These are phyloP conservation scores for Drosophila rhopaloa DNA, from an alignment of 1,140 invertebrate species.

Conservation along the genomic window DNA sequence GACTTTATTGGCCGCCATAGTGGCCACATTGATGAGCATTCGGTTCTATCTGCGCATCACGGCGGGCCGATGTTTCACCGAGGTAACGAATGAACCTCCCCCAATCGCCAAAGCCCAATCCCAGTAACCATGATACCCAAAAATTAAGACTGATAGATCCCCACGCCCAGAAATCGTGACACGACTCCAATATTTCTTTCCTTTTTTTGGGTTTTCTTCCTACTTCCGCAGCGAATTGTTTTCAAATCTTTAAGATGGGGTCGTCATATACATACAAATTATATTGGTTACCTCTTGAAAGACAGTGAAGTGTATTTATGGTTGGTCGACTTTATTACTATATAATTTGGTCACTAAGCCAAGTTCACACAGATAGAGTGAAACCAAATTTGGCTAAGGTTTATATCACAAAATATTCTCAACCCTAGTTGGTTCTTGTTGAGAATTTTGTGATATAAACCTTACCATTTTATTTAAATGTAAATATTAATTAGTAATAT, in stretches of 20 bases:
- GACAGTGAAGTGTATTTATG: not conserved
- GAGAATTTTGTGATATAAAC: too few relatives aligned
- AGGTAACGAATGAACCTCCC: conserved; percentile 60
- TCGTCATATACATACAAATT: not conserved
- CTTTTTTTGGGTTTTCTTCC: conserved; percentile 1
- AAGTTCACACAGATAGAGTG: not conserved
- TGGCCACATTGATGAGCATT: conserved; percentile 77
- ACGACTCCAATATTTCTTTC: conserved; percentile 27
- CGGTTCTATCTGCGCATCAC: conserved; percentile 83
- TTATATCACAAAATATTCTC: too few relatives aligned
- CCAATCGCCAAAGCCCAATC: conserved; percentile 3
- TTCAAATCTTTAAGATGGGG: not conserved
- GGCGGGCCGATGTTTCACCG: conserved; percentile 78
- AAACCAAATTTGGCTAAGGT: too few relatives aligned
- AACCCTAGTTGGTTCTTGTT: too few relatives aligned
- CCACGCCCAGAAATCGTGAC: conserved; percentile 32
- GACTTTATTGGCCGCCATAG: conserved; percentile 64
- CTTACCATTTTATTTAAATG: too few relatives aligned
- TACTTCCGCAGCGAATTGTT: conserved; percentile 37
- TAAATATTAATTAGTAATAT: too few relatives aligned
- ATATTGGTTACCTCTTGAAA: not conserved
- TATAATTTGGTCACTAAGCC: conserved; percentile 7
- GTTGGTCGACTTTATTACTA: not conserved
- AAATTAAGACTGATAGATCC: not conserved
- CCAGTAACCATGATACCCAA: conserved; percentile 15